Evolutionary conservation across 2,888 invertebrate species (phyloP), one percentile per base, ranked within the genome.

Genomic region (Noctua janthe): DNA sequence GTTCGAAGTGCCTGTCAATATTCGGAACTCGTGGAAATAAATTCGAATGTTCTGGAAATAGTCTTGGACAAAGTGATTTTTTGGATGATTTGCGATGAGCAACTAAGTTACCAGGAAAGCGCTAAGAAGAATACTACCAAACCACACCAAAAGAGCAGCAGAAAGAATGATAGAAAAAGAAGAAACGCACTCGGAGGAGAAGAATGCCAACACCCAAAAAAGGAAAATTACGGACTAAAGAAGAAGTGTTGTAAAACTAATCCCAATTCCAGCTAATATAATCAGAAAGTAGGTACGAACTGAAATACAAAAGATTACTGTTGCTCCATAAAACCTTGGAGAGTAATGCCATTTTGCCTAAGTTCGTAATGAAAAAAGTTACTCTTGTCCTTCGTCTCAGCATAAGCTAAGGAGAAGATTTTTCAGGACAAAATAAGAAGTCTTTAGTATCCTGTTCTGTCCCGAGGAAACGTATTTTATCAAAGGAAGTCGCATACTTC

Each of bases 41-140:
- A 67, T 23, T 56, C 20, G 59, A 82, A 78, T 82, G 82, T 82
- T 82, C 82, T 82, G 82, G 72, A 78, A 82, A 82, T 82, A 78
- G 54, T 73, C 82, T 78, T 82, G 11, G 54, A 81, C 81, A 35
- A 72, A 43, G 56, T 59, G 11, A 54, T 70, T 7, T 7, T 64
- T 39, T 54, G n/a, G 67, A 82, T 73, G 78, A 78, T 72, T 64
- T 71, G 23, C 47, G 29, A 35, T 54, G 69, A 72, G 8, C 15
- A 62, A 39, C 72, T 49, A 51, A n/a, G 23, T 62, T 17, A 17
- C 43, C 8, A 75, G 17, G 6, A 80, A 71, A 71, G 56, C 20
- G n/a, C 56, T 76, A 56, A 35, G 20, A 81, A 77, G 6, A 67
- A 71, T 69, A 69, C 62, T 72, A 69, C n/a, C 13, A 72, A 82